A percentile compares a stretch with the other conserved stretches of the same genome.
Conservation (phyloP, 2,797 vertebrate species). For the Eutrigla gurnardus region DNA sequence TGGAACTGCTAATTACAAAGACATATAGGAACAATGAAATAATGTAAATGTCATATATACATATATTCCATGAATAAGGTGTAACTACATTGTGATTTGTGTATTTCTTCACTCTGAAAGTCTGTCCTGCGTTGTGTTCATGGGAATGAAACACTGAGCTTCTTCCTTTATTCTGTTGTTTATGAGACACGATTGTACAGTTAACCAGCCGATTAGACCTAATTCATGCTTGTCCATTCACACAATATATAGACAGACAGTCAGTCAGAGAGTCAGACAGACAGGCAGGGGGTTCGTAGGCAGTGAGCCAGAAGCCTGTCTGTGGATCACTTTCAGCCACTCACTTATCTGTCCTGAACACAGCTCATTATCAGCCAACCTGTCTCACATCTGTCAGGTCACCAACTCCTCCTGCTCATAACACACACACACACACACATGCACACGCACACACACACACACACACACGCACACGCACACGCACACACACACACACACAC, state of each 20-base stretch:
- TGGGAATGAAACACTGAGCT: background rate
- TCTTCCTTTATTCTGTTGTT: background rate
- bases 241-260: background rate
- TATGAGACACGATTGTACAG: background rate
- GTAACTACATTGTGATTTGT: no score
- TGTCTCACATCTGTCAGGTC: constrained; percentile 69
- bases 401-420: constrained; percentile 34
- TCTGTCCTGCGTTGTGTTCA: background rate
- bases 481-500: constrained; percentile 17
- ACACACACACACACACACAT: background rate
- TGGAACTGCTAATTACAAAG: background rate
- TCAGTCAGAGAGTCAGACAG: background rate
- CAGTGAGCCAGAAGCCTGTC: constrained; percentile 37
- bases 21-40: background rate
- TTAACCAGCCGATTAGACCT: background rate
- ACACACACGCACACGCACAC: background rate
- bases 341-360: constrained; percentile 51
- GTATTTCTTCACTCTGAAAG: background rate
- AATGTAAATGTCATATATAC: background rate
- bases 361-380: constrained; percentile 66
- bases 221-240: background rate
- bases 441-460: constrained; percentile 23
- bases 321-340: constrained; percentile 45
- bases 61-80: no score
- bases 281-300: constrained; percentile 10